These are phyloP conservation scores for Drosophila watanabei DNA, from an alignment of 1,140 invertebrate genomes.

Conservation along the genomic window DNA sequence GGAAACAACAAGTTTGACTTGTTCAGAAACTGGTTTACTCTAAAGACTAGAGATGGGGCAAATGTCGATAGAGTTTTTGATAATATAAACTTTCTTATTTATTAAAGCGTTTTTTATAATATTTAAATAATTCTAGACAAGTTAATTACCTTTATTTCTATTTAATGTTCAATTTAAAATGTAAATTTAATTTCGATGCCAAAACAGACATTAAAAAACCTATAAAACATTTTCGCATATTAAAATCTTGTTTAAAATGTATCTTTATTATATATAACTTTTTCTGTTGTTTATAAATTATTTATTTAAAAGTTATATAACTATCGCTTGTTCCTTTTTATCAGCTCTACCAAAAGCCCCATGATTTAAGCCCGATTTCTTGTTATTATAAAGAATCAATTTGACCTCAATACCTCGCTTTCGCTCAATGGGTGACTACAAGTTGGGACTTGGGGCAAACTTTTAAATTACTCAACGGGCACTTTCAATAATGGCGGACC, in stretches of 20 bases:
- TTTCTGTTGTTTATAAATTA: background rate
- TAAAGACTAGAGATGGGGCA: background rate
- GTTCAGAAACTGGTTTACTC: background rate
- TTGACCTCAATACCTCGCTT: conserved; percentile 64
- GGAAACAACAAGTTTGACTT: conserved; percentile 23
- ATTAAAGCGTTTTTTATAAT: no score
- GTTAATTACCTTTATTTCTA: no score
- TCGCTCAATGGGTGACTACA: conserved; percentile 43
- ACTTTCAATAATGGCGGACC: conserved; percentile 73
- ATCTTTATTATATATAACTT: background rate
- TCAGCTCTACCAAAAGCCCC: conserved; percentile 23
- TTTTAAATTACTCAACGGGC: conserved; percentile 79
- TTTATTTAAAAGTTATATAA: background rate
- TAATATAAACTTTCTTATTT: no score
- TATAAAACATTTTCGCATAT: no score
- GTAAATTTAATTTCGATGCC: no score
- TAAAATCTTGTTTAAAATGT: background rate
- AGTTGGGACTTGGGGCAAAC: conserved; percentile 56
- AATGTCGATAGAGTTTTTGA: background rate
- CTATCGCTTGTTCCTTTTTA: background rate
- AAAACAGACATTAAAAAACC: no score
- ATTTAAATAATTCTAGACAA: no score
- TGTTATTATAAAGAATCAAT: conserved; percentile 75
- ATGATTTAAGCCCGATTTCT: conserved; percentile 63
- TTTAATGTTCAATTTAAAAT: no score